Evolutionary conservation across 1,140 invertebrate species (phyloP), one percentile per base, ranked within the genome.

Genomic region (Drosophila lini): DNA sequence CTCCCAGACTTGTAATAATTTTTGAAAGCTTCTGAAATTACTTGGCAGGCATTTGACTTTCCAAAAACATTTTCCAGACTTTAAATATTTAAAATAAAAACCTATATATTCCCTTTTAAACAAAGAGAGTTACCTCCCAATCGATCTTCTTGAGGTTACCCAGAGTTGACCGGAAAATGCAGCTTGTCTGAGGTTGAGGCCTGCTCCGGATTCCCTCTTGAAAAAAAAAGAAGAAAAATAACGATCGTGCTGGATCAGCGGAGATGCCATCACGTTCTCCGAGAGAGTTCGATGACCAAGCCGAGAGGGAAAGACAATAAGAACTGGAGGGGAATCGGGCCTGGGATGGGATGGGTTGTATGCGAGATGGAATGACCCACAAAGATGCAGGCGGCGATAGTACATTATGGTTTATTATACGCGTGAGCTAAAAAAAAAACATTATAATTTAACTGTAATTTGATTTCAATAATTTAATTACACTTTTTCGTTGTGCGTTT

Each of bases 391-490:
- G 38, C 28, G 32, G 45, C 34, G 38, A 71, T 48, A 62, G 42
- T 48, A 74, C 50, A 31, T 22, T 48, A 48, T 48, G 59, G 19
- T 28, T 61, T 55, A 64, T 75, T 36, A 48, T 16, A 34, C 50
- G 28, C 28, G 41, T 25, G 34, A 44, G n/a, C 52, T 42, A 13
- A 16, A 47, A 58, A 62, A 13, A 47, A 58, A 61, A 64, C 34
- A 78, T 74, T 74, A 71, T 73, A 86, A 78, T 86, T 80, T 80
- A 89, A 89, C 83, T 80, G 83, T 88, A 88, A 88, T 88, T 89
- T 88, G 83, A 88, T 89, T 88, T 89, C 84, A 88, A 88, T 88
- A 89, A 83, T 89, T 88, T 88, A 88, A 88, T 88, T 88, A 88
- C 83, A 80, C 75, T 74, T 80, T 74, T 68, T 65, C 38, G 47